phyloP scores from a whole-genome alignment of 35 echinoderm and acorn worm species.

The Stichopus chloronotus region DNA sequence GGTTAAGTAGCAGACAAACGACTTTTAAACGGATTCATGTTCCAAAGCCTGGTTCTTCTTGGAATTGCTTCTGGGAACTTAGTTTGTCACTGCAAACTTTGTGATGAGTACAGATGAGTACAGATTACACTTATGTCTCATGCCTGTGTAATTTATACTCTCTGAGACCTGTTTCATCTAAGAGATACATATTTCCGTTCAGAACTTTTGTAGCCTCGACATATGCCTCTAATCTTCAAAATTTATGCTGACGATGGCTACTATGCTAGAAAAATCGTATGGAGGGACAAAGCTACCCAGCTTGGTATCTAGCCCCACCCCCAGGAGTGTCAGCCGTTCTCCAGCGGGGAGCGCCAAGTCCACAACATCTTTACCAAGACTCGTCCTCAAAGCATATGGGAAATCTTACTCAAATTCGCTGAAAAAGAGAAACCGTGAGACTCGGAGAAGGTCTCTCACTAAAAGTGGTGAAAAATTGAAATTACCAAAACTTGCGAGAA shows the following conservation, averaged over 20 bases:
- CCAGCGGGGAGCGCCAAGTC: constrained; percentile 30
- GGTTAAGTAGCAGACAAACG: too few species aligned
- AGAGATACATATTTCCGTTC: too few species aligned
- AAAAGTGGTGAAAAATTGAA: constrained; percentile 3
- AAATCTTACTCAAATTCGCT: background rate
- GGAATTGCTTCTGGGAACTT: too few species aligned
- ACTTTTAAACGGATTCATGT: too few species aligned
- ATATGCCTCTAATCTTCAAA: too few species aligned
- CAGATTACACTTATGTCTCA: too few species aligned
- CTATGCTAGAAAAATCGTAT: constrained; percentile 15
- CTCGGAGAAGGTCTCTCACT: background rate
- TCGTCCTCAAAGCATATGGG: constrained; percentile 17
- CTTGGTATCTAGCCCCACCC: constrained; percentile 6
- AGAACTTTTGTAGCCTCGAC: too few species aligned
- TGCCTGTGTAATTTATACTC: too few species aligned
- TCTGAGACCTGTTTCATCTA: too few species aligned
- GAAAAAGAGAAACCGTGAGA: constrained; percentile 14
- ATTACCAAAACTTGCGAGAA: constrained; percentile 5
- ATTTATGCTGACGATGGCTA: background rate
- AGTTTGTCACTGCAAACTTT: too few species aligned
- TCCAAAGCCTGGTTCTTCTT: too few species aligned
- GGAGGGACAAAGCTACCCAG: background rate
- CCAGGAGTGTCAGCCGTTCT: background rate
- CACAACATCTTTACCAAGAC: constrained; percentile 5
- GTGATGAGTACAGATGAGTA: too few species aligned